A percentile compares a stretch with the other conserved stretches of the same genome.
These are phyloP conservation scores for Ptychobarbus kaznakovi DNA, from an alignment of 2,797 vertebrate genomes.

Conservation along the genomic window DNA sequence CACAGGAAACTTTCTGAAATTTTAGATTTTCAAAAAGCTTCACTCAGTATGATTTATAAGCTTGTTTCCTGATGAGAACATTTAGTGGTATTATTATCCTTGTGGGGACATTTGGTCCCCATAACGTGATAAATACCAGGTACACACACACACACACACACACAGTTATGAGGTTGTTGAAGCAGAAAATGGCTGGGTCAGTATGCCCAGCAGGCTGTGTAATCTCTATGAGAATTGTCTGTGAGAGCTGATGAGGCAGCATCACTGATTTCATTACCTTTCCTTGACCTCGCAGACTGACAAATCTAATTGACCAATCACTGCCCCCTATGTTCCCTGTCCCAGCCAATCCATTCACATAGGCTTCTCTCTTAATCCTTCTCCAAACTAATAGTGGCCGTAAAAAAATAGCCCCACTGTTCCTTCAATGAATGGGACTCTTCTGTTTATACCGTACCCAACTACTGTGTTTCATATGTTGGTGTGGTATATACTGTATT, in stretches of 20 bases:
- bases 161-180: slow-evolving; percentile 66
- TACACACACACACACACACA: slow-evolving; percentile 1
- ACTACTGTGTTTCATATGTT: slow-evolving; percentile 14
- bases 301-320: slow-evolving; percentile 84
- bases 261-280: slow-evolving; percentile 83
- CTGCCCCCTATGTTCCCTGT: slow-evolving; percentile 71
- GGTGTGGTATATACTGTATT: neutral
- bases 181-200: slow-evolving; percentile 76
- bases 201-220: slow-evolving; percentile 79
- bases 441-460: slow-evolving; percentile 57
- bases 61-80: no score
- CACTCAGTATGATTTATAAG: no score
- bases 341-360: slow-evolving; percentile 70
- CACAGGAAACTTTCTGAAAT: no score
- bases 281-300: slow-evolving; percentile 82
- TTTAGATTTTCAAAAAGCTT: no score
- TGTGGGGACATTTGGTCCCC: no score
- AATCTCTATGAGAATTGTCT: slow-evolving; percentile 81
- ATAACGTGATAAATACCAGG: no score
- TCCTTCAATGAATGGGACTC: slow-evolving; percentile 69
- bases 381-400: slow-evolving; percentile 71
- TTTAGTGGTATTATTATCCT: no score
- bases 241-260: slow-evolving; percentile 76
- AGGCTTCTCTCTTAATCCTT: slow-evolving; percentile 65
- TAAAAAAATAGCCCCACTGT: slow-evolving; percentile 73